A percentile compares a stretch with the other conserved stretches of the same genome.
These are phyloP conservation scores for Sciurus niger DNA, from an alignment of 2,113 vertebrate species.

Conservation along the genomic window DNA sequence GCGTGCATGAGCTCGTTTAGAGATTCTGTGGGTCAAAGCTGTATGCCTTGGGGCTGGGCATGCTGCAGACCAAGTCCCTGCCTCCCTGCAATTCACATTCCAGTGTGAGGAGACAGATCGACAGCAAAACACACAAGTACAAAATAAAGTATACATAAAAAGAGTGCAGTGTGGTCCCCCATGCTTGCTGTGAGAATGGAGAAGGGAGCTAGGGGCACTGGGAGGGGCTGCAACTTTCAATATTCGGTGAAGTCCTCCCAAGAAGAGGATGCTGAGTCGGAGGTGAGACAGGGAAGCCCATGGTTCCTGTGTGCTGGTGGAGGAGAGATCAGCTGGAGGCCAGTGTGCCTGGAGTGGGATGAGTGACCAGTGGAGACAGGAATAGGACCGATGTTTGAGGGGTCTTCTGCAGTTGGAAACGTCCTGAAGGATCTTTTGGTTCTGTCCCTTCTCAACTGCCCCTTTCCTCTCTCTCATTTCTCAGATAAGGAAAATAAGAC, in stretches of 20 bases:
- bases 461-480: neutral
- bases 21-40: rapidly evolving
- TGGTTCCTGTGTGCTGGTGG: rapidly evolving
- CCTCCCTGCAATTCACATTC: neutral
- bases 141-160: too few relatives aligned
- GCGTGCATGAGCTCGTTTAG: rapidly evolving
- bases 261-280: neutral
- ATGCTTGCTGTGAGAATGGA: neutral
- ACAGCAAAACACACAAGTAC: neutral
- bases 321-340: neutral
- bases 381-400: neutral
- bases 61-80: neutral
- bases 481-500: neutral
- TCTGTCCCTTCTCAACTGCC: neutral
- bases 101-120: neutral
- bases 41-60: neutral
- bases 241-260: neutral
- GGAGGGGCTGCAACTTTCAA: neutral
- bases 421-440: neutral
- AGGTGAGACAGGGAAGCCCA: neutral
- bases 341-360: neutral
- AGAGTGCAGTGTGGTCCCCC: too few relatives aligned
- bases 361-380: neutral
- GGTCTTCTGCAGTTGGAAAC: neutral
- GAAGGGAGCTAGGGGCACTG: neutral